Evolutionary conservation across 2,888 invertebrate species (phyloP).

Genomic region (Chrysolina oricalcia): DNA sequence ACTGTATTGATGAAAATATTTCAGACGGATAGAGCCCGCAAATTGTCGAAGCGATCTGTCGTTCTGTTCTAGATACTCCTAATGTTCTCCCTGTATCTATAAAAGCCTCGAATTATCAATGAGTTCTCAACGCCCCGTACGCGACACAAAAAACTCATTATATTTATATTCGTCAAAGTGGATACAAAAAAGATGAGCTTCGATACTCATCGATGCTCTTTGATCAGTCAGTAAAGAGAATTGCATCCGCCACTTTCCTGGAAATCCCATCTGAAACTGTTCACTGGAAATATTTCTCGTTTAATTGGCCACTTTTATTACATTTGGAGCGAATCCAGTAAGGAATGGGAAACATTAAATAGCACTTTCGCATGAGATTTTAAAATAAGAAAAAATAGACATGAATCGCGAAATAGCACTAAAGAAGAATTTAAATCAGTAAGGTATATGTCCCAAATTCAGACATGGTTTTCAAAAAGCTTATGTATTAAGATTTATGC

Average conservation of each 20-base stretch:
- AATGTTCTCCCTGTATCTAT: too few species aligned
- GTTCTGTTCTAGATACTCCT: too few species aligned
- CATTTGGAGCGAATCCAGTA: neutral
- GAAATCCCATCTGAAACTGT: neutral
- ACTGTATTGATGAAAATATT: too few species aligned
- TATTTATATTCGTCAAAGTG: neutral
- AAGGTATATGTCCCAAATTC: too few species aligned
- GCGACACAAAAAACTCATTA: slow-evolving; percentile 80
- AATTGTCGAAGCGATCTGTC: too few species aligned
- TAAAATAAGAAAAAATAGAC: neutral
- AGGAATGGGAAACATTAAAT: neutral
- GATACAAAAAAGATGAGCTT: neutral
- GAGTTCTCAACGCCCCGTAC: slow-evolving; percentile 77
- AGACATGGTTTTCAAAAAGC: too few species aligned
- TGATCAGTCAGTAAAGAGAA: neutral
- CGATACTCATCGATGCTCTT: neutral
- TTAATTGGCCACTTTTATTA: slow-evolving; percentile 9
- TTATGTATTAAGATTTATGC: too few species aligned
- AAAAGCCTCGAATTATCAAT: neutral
- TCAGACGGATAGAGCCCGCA: too few species aligned
- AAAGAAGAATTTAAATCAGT: too few species aligned
- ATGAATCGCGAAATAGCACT: too few species aligned
- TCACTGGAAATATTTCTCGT: slow-evolving; percentile 7
- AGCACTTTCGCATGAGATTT: neutral
- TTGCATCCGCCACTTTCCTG: neutral